phyloP scores from a whole-genome alignment of 2,888 invertebrate genomes.

The Amorpha juglandis region DNA sequence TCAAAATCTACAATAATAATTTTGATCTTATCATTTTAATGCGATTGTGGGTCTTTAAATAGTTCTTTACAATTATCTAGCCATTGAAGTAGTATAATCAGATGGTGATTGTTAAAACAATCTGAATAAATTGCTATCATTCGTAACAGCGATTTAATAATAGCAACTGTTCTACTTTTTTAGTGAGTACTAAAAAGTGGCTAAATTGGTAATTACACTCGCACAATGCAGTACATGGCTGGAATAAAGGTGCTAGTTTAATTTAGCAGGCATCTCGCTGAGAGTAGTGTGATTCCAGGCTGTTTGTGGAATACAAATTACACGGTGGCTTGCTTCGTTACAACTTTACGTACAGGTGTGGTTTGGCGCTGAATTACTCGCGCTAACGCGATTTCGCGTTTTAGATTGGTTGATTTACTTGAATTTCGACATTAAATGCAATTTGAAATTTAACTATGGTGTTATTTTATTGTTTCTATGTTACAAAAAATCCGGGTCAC shows the following conservation, averaged over 20 bases:
- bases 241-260: slow-evolving; percentile 42
- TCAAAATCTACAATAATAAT: no score
- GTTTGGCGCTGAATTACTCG: slow-evolving; percentile 30
- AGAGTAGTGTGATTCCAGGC: slow-evolving; percentile 36
- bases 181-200: background rate
- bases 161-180: background rate
- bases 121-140: no score
- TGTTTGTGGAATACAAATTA: slow-evolving; percentile 48
- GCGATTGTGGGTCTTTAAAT: no score
- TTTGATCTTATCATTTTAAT: no score
- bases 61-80: no score
- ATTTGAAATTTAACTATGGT: background rate
- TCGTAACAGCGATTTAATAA: no score
- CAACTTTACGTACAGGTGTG: slow-evolving; percentile 31
- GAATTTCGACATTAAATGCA: background rate
- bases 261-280: slow-evolving; percentile 41
- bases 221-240: slow-evolving; percentile 2
- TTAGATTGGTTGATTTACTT: slow-evolving; percentile 36
- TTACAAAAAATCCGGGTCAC: no score
- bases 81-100: no score
- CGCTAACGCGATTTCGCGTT: slow-evolving; percentile 37
- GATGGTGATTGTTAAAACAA: no score
- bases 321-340: slow-evolving; percentile 34
- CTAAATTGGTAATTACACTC: background rate
- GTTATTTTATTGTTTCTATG: background rate